Conservation (phyloP, 2,113 vertebrate species). For the Rhinolophus sinicus region DNA sequence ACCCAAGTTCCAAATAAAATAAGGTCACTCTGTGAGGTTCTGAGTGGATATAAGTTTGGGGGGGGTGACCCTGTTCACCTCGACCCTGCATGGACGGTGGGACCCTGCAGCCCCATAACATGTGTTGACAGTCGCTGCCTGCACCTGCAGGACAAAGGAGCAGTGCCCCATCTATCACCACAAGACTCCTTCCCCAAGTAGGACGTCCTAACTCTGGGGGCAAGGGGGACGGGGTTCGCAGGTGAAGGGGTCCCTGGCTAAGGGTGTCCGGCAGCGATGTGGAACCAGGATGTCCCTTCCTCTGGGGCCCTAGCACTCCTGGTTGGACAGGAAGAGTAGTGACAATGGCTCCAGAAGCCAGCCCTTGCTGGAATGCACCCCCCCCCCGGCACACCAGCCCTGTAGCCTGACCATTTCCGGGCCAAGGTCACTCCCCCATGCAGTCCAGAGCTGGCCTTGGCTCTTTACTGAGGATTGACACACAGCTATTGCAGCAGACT, state of each 20-base stretch:
- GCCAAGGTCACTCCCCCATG: fast-evolving
- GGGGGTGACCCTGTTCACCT: background rate
- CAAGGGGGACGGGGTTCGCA: fast-evolving
- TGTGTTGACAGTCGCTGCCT: fast-evolving
- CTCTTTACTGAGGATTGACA: fast-evolving
- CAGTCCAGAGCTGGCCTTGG: background rate
- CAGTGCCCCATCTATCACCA: fast-evolving
- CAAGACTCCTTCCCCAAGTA: background rate
- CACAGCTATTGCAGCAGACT: background rate
- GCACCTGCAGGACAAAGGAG: fast-evolving
- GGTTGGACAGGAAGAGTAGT: background rate
- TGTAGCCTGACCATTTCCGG: fast-evolving
- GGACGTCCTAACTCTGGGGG: fast-evolving
- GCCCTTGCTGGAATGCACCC: background rate
- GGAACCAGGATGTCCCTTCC: too few relatives aligned
- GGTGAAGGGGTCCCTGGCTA: fast-evolving
- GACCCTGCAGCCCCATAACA: too few relatives aligned
- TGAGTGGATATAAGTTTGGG: background rate
- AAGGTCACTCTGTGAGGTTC: background rate
- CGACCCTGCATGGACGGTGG: too few relatives aligned
- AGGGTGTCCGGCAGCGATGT: background rate
- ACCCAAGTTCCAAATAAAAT: background rate
- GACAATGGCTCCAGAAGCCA: fast-evolving
- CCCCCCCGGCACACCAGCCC: background rate
- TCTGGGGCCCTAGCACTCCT: background rate